Evolutionary conservation across 2,797 vertebrate species (phyloP).

Genomic region (Neomorphus geoffroyi): DNA sequence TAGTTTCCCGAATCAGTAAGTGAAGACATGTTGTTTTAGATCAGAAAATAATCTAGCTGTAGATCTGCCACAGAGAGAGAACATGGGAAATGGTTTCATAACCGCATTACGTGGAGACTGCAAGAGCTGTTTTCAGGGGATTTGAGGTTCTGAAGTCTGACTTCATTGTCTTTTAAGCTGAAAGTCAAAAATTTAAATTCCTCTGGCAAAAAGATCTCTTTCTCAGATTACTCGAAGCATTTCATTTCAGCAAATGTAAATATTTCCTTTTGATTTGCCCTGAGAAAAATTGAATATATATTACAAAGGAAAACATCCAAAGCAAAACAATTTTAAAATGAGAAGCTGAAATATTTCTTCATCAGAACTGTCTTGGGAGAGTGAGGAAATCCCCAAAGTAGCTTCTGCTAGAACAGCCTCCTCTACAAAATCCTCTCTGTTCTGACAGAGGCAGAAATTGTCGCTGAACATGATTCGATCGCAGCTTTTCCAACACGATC

Average conservation of each 20-base stretch:
- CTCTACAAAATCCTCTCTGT: not conserved
- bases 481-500: not conserved
- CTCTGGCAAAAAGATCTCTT: not conserved
- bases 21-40: conserved; percentile 3
- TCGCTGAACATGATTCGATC: not conserved
- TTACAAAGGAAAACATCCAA: conserved; percentile 36
- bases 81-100: not conserved
- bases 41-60: conserved; percentile 22
- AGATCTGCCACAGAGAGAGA: not conserved
- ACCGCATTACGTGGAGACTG: not conserved
- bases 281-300: not conserved
- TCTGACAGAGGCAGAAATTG: not conserved
- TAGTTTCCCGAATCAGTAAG: conserved; percentile 1
- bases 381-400: not conserved
- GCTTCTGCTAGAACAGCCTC: not conserved
- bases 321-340: not conserved
- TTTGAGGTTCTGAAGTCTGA: not conserved
- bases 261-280: conserved; percentile 45
- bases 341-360: not conserved
- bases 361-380: not conserved
- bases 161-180: conserved; percentile 3
- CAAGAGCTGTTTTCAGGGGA: not conserved
- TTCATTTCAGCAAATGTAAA: conserved; percentile 44
- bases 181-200: conserved; percentile 27
- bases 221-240: not conserved